Evolutionary conservation across 2,113 vertebrate genomes (phyloP), one percentile per base, ranked within the genome.

Genomic region (Echinops telfairi): DNA sequence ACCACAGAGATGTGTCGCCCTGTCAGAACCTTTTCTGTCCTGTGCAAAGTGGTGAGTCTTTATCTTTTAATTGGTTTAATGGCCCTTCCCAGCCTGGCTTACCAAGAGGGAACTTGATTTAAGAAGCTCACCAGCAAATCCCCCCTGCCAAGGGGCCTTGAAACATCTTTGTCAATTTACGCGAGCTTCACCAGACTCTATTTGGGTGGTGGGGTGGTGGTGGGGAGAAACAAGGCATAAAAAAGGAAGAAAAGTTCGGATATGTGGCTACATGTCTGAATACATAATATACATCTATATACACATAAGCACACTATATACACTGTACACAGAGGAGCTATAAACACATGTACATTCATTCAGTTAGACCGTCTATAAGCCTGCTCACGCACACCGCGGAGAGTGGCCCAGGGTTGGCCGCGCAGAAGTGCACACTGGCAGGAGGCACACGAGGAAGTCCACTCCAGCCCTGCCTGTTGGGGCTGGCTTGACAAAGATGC

Each of bases 261-360:
- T 83, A 94, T 40, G 66, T 85, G 93, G 86, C 94, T 97, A 95
- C 91, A 2, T 89, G 91, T 95, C 96, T 98, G 97, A 98, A 98
- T 91, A 97, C 91, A 95, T 90, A 92, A 95, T 97, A 82, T 97
- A 97, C 94, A 97, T 31, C 89, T 98, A 98, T 98, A 97, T 97
- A 97, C 97, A 98, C 93, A 96, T 84, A 96, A 89, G 79, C 94
- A 91, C 87, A 57, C 87, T 96, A 97, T 98, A 95, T 98, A 98
- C 97, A 98, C 98, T 97, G 97, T 98, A 98, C 97, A 98, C 47
- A 93, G 89, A 97, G 96, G 82, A 95, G 90, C 57, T 97, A 96
- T 96, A 97, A 96, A 97, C 96, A 97, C 97, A 97, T 94, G 91
- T 97, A 98, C 97, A 98, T 97, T 97, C 97, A 96, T 95, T 97